A percentile compares a stretch with the other conserved stretches of the same genome.
Evolutionary conservation across 2,113 vertebrate genomes (phyloP).

Genomic region (Grallaria varia): DNA sequence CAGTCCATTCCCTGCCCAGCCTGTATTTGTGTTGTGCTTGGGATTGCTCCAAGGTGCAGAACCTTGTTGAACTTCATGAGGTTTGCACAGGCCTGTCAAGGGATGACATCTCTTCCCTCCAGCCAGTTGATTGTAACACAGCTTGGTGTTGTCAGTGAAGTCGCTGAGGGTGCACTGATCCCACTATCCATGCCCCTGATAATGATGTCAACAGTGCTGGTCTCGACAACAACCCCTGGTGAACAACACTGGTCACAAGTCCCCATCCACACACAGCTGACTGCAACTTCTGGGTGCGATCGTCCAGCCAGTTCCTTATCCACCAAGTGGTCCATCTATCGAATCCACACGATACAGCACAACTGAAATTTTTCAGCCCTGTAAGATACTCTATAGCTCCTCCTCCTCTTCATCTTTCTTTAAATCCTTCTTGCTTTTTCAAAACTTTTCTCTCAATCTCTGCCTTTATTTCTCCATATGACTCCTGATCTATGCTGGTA

Average conservation of each 20-base stretch:
- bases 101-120: neutral
- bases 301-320: neutral
- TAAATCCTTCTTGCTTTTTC: neutral
- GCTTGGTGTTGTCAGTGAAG: rapidly evolving
- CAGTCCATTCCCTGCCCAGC: neutral
- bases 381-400: neutral
- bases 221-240: neutral
- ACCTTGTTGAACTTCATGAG: neutral
- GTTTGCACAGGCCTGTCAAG: neutral
- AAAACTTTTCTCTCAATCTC: neutral
- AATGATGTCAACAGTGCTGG: neutral
- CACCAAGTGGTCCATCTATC: neutral
- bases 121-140: neutral
- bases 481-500: neutral
- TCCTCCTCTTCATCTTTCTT: neutral
- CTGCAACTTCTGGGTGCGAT: neutral
- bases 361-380: neutral
- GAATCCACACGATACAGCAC: neutral
- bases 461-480: neutral
- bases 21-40: neutral
- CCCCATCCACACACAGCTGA: neutral
- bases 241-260: neutral
- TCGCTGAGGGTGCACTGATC: neutral
- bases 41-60: neutral
- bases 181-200: neutral